Evolutionary conservation across 2,113 vertebrate genomes (phyloP), one percentile per base, ranked within the genome.

Genomic region (Lota lota): DNA sequence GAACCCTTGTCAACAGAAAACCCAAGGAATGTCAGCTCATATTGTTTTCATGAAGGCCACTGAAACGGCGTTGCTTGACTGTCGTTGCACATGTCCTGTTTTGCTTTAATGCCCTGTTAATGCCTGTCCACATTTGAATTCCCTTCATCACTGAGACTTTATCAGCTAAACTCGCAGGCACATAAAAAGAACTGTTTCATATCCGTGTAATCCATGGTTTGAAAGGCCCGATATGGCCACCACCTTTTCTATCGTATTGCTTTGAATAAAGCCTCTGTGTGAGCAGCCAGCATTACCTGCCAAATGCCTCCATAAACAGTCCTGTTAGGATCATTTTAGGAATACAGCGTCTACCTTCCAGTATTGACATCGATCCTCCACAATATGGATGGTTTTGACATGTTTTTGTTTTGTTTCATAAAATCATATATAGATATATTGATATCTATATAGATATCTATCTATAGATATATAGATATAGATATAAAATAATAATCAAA

Each of bases 1-100:
- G 66, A 81, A 70, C 66, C 60, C 24, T 75, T 76, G 61, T 78
- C 64, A 67, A 68, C 73, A 67, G 60, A 67, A 50, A 63, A 64
- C 76, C 74, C 4, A 60, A 85, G 82, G 79, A 79, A 72, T 70
- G 67, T 85, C 64, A n/a, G 59, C 79, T 84, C 61, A 16, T 81
- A 66, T 81, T 77, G 73, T 87, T 85, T 81, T 85, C 64, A 40
- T 81, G 80, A 91, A 92, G 89, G 90, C 89, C 89, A 92, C 90
- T 85, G 87, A 87, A 79, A 83, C 75, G 80, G 82, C 84, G 62
- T n/a, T 79, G 77, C 83, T 69, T 61, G 66, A 67, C 85, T 20
- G 68, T 24, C 70, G 68, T 76, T 75, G 76, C 73, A 70, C 21
- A 64, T 58, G 69, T 28, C 56, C 56, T 70, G 14, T 36, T 81